Evolutionary conservation across 1,140 invertebrate species (phyloP), one percentile per base, ranked within the genome.

Genomic region (Cyrtorhinus lividipennis): DNA sequence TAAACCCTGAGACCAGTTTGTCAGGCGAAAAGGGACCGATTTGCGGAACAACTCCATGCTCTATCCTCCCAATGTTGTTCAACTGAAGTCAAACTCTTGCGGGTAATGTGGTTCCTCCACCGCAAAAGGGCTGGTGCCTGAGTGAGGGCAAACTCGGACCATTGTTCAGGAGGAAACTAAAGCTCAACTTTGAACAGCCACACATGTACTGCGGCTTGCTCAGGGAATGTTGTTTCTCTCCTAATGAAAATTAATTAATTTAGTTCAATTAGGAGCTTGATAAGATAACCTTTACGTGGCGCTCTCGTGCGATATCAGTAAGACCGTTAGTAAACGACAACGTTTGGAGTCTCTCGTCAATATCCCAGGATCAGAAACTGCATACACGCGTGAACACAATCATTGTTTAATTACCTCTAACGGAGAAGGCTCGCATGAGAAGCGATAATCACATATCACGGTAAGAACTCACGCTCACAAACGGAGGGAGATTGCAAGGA

Each of bases 21-120:
- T 53, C 48, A 53, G 48, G 12, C 48, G 48, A 53, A 22, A n/a
- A 53, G 48, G 30, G 30, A 8, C 10, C 48, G 48, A 53, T 53
- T 53, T 20, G 10, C 18, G 20, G 20, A 53, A 53, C 48, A 53
- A 53, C 48, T 53, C 48, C 18, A 22, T 12, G 8, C 48, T n/a
- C n/a, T n/a, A n/a, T n/a, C n/a, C n/a, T n/a, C 30, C 48, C 8
- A 10, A 22, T 22, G 48, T 20, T 53, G 48, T 20, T 53, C 20
- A 53, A 53, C 48, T 53, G 48, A 53, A 53, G 48, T 53, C 48
- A 53, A 53, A 53, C 48, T 53, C 48, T 22, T 53, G 48, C 48
- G 48, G 48, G 48, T 22, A 53, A 20, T 53, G 48, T 22, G 48
- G 48, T 53, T 53, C 48, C 48, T 53, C 20, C 18, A 22, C 48